Base-by-base conservation (phyloP, 2,888 invertebrate genomes). In the Venusia cambrica region DNA sequence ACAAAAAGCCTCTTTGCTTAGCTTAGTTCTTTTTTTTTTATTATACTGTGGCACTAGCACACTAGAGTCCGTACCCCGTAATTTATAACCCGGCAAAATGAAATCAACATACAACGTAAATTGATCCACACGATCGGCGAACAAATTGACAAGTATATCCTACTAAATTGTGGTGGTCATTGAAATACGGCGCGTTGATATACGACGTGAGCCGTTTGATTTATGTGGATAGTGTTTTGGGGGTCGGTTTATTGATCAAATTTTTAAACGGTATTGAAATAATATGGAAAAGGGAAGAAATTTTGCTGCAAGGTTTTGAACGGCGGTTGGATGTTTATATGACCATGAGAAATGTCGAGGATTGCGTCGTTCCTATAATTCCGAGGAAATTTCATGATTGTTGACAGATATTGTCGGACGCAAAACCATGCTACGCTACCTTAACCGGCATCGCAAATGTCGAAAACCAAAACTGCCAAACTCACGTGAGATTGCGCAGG, bases 61-160 rank as follows among this genome's bases (percentile, higher is more conserved):
- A 6, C 28, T 33, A 41, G 35, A 28, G 25, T 24, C 22, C 33
- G 16, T 45, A 47, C 32, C 5, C 46, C 56, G 43, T 62, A 72
- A 77, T 75, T 70, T 74, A 74, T 70, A 72, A 73, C 60, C 65
- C 69, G 64, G 61, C 74, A 61, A 75, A 76, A 73, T 74, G 56
- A 58, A 72, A 73, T 69, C 58, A 64, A 65, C 70, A 51, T 66
- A 53, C 62, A 71, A 71, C 63, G 56, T 60, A 62, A 47, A 57
- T 57, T 54, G 48, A 19, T 61, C 66, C 57, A 61, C 65, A 56
- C 34, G 14, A 64, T 64, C 57, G 47, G 51, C 45, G 54, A 60
- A 62, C 64, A 68, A 64, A 73, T 70, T 73, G 71, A 63, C 64
- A 61, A 65, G 67, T 65, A 65, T 70, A 77, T 65, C 56, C 68